Base-by-base conservation (phyloP, 2,888 invertebrate species). In the Lasioglossum marginatum region DNA sequence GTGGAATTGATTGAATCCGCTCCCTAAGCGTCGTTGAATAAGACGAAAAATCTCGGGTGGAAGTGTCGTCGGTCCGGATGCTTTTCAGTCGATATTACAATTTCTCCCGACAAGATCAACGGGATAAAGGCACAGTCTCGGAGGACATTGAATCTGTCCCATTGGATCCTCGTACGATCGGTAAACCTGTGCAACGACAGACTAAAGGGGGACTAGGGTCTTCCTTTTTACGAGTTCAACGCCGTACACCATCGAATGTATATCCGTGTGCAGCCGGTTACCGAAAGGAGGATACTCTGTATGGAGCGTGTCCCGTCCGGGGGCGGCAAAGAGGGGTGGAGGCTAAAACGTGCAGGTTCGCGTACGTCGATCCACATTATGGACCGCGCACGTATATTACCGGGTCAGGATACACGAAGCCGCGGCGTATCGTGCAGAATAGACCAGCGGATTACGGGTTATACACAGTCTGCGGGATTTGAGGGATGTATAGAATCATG, bases 141-240 rank as follows among this genome's bases (percentile, higher is more conserved):
- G 81, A 91, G 92, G 93, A 93, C 92, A 90, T 92, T 86, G 89
- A 88, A 89, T 89, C 87, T 48, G 60, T 70, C 79, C 83, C 71
- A 89, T 89, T 86, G 82, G 83, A 89, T 91, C 86, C 87, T 82
- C 19, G 85, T 52, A 68, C 85, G 84, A 84, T 84, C 77, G 68
- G 83, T 83, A 83, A 84, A 84, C 83, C 83, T 77, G 77, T 45
- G 63, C 77, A 52, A 43, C 76, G 86, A 87, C 88, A 79, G 87
- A 86, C 84, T 84, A 82, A 63, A 71, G 75, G 81, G 79, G 78
- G 87, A 89, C 72, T 83, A 86, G 89, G 92, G 93, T 93, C 93
- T 94, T 94, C 93, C 92, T 93, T 94, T 93, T 93, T 92, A 93
- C 90, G 87, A 91, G 89, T 81, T 81, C 82, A 77, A 77, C 84